Conservation (phyloP, 1,140 invertebrate species). For the Adoxophyes honmai region DNA sequence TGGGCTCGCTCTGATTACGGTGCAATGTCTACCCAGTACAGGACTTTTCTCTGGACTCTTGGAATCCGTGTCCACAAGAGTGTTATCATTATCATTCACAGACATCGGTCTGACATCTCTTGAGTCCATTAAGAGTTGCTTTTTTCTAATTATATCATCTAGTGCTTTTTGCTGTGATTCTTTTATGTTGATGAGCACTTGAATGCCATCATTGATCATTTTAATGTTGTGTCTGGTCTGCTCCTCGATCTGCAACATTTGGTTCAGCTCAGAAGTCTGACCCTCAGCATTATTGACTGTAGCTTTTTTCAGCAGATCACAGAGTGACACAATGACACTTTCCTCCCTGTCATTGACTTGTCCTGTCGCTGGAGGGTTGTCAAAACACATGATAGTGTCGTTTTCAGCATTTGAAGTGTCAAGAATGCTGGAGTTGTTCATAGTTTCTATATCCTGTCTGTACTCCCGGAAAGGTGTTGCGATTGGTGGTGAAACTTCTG, state of each 20-base stretch:
- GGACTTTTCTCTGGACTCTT: constrained; percentile 26
- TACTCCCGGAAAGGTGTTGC: constrained; percentile 62
- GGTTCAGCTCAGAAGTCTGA: constrained; percentile 35
- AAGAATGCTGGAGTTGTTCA: constrained; percentile 43
- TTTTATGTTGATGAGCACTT: constrained; percentile 42
- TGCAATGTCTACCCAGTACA: constrained; percentile 26
- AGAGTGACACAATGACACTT: constrained; percentile 55
- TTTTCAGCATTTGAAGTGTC: constrained; percentile 38
- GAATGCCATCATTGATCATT: constrained; percentile 45
- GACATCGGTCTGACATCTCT: constrained; percentile 14
- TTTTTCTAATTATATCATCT: constrained; percentile 17
- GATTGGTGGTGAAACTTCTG: constrained; percentile 43
- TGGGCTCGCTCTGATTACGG: constrained; percentile 37
- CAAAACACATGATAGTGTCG: constrained; percentile 60
- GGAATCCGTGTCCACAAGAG: constrained; percentile 22
- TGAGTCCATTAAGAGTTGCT: constrained; percentile 45
- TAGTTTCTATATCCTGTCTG: constrained; percentile 52
- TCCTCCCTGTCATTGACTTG: constrained; percentile 39
- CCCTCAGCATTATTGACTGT: constrained; percentile 33
- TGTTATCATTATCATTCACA: constrained; percentile 25
- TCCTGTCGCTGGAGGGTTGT: constrained; percentile 28
- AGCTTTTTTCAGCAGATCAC: constrained; percentile 55
- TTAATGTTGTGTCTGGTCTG: constrained; percentile 43
- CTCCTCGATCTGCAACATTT: constrained; percentile 43
- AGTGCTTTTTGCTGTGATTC: constrained; percentile 43